Percentiles rank a stretch among this genome's conserved stretches.
Conservation (phyloP, 2,888 invertebrate species). For the Anticlea derivata region DNA sequence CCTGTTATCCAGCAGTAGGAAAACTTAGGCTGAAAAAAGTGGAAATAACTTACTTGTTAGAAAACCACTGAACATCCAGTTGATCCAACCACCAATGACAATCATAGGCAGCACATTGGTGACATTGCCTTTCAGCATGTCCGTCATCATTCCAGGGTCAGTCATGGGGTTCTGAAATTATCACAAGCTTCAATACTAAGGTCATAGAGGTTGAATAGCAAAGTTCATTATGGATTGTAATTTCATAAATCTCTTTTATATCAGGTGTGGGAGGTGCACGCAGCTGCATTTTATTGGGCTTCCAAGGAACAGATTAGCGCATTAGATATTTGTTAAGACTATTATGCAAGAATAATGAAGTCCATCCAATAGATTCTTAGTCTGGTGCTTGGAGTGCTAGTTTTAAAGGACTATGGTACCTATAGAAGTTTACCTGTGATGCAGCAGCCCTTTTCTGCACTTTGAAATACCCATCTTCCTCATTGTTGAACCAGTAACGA, state of each 20-base stretch:
- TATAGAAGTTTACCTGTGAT: slow-evolving; percentile 77
- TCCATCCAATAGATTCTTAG: no score
- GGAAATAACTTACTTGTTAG: slow-evolving; percentile 90
- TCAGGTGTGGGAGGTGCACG: no score
- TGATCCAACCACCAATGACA: slow-evolving; percentile 99
- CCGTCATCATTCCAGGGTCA: slow-evolving; percentile 98
- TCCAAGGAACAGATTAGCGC: no score
- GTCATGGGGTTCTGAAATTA: slow-evolving; percentile 94
- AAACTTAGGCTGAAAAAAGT: slow-evolving; percentile 18
- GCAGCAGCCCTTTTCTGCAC: slow-evolving; percentile 94
- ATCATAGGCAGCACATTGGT: slow-evolving; percentile 99
- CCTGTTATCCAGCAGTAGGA: no score
- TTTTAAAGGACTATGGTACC: no score
- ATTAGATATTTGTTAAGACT: no score
- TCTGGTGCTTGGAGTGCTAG: no score
- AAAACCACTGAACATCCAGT: slow-evolving; percentile 99
- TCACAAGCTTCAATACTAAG: not conserved
- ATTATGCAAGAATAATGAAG: no score
- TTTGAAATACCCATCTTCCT: slow-evolving; percentile 97
- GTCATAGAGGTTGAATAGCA: no score
- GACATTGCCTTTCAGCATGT: slow-evolving; percentile 99
- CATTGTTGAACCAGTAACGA: slow-evolving; percentile 97
- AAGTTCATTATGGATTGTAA: no score
- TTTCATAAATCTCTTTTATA: no score
- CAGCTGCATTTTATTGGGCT: no score